Conservation (phyloP, 2,113 vertebrate species). For the Esox niger region DNA sequence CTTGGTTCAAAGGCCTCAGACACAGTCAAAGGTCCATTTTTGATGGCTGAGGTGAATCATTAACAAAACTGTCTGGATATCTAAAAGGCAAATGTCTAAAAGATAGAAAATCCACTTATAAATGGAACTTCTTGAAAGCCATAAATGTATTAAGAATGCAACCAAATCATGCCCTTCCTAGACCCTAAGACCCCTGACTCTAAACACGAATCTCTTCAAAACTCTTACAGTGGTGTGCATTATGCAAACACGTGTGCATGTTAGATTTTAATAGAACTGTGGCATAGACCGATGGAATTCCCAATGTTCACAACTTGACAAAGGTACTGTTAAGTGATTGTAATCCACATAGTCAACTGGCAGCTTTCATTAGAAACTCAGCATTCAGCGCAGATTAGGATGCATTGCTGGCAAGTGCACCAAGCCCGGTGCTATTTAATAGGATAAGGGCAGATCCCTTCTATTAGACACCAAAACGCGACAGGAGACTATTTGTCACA, state of each 20-base stretch:
- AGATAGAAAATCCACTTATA: neutral
- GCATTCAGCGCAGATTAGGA: slow-evolving; percentile 25
- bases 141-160: neutral
- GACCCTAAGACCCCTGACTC: neutral
- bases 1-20: slow-evolving; percentile 67
- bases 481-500: slow-evolving; percentile 33
- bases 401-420: slow-evolving; percentile 39
- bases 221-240: neutral
- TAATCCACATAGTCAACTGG: neutral
- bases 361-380: slow-evolving; percentile 19
- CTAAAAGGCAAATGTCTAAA: too few relatives aligned
- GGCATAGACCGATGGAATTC: neutral
- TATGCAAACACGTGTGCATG: neutral
- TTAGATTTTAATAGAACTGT: too few relatives aligned
- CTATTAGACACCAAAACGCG: slow-evolving; percentile 61
- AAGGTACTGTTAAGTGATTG: neutral
- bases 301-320: neutral
- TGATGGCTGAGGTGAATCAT: slow-evolving; percentile 63
- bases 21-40: slow-evolving; percentile 55
- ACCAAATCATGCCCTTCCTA: neutral
- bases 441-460: slow-evolving; percentile 68
- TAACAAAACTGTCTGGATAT: slow-evolving; percentile 43
- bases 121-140: neutral
- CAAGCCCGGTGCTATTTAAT: slow-evolving; percentile 59
- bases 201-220: neutral